phyloP scores from a whole-genome alignment of 2,113 vertebrate species.

The Marcusenius ussheri region DNA sequence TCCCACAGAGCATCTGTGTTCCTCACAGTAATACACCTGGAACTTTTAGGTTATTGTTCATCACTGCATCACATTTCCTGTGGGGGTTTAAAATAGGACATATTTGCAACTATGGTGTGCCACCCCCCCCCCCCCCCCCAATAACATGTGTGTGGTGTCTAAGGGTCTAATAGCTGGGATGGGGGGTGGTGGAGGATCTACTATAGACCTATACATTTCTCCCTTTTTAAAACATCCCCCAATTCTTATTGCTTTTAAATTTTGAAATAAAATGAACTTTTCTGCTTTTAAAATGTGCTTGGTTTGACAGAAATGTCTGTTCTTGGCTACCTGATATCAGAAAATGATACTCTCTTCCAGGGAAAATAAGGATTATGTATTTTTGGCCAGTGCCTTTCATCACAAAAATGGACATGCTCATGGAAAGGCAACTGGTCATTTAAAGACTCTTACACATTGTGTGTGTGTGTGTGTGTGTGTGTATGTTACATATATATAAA shows the following conservation, averaged over 20 bases:
- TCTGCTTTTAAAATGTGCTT: constrained; percentile 18
- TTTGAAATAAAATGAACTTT: constrained; percentile 54
- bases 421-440: not conserved
- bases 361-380: not conserved
- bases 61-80: constrained; percentile 33
- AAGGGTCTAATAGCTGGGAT: constrained; percentile 22
- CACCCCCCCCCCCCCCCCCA: not conserved
- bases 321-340: not conserved
- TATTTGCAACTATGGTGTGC: constrained; percentile 31
- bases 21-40: constrained; percentile 34
- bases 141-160: not conserved
- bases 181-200: constrained; percentile 39
- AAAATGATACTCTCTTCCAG: not conserved
- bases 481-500: not conserved
- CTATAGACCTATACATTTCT: not conserved
- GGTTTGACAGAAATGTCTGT: not conserved
- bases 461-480: no score
- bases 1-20: constrained; percentile 30
- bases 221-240: constrained; percentile 61
- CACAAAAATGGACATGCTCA: not conserved
- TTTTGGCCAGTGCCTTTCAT: not conserved
- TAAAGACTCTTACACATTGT: not conserved
- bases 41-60: constrained; percentile 52
- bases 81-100: constrained; percentile 44
- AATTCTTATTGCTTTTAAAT: constrained; percentile 69